These are phyloP conservation scores for Baronia brevicornis DNA, from an alignment of 2,888 invertebrate species.

Conservation along the genomic window DNA sequence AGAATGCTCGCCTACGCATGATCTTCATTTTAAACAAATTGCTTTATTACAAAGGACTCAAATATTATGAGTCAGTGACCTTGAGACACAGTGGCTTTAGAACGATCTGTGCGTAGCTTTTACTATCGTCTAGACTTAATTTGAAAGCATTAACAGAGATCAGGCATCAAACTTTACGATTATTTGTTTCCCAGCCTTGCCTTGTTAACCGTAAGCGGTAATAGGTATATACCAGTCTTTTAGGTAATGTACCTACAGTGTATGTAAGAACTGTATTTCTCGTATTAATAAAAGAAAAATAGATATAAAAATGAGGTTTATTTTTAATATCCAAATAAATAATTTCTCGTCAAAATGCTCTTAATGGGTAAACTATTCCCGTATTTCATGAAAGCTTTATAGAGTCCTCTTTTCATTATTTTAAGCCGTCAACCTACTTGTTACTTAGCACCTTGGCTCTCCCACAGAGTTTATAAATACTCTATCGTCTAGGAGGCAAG, in stretches of 20 bases:
- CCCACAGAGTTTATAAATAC: slow-evolving; percentile 55
- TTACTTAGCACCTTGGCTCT: slow-evolving; percentile 65
- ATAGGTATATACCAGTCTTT: too few relatives aligned
- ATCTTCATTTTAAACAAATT: too few relatives aligned
- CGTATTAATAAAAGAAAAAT: neutral
- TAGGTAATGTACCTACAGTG: too few relatives aligned
- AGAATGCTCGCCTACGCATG: too few relatives aligned
- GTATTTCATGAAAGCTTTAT: slow-evolving; percentile 7
- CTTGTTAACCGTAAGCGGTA: neutral
- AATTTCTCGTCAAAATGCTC: neutral
- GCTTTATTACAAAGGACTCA: too few relatives aligned
- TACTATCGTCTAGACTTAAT: slow-evolving; percentile 1
- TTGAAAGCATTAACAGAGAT: neutral
- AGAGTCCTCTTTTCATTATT: slow-evolving; percentile 19
- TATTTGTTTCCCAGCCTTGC: neutral
- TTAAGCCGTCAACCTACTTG: slow-evolving; percentile 36
- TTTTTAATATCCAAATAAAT: neutral
- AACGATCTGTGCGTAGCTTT: neutral
- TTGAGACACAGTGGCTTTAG: neutral
- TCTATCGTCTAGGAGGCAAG: slow-evolving; percentile 47
- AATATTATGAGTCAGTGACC: too few relatives aligned
- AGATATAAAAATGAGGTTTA: neutral
- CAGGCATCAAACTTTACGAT: too few relatives aligned
- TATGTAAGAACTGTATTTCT: neutral
- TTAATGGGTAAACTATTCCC: neutral